Evolutionary conservation across 2,797 vertebrate genomes (phyloP).

Genomic region (Melanotaenia boesemani): DNA sequence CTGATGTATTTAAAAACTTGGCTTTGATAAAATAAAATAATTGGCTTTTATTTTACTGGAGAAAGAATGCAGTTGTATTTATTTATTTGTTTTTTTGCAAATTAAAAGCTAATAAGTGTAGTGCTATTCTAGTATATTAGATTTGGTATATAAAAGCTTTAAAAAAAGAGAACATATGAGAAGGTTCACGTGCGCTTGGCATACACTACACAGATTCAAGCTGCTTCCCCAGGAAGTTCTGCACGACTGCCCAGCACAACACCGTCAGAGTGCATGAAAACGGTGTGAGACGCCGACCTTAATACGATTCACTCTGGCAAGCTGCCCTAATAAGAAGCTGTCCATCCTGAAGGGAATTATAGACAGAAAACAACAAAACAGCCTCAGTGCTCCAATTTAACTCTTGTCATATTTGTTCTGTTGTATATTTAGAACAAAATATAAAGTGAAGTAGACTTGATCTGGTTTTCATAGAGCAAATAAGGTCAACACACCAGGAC

Average conservation of each 20-base stretch:
- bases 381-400: conserved; percentile 20
- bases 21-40: too few species aligned
- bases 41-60: too few species aligned
- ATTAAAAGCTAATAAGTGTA: not conserved
- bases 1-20: too few species aligned
- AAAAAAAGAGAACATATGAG: conserved; percentile 26
- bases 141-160: conserved; percentile 21
- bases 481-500: conserved; percentile 39
- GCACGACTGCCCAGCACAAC: conserved; percentile 61
- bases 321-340: conserved; percentile 66
- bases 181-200: conserved; percentile 47
- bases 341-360: conserved; percentile 51
- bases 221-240: conserved; percentile 63
- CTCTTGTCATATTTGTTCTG: conserved; percentile 11
- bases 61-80: too few species aligned
- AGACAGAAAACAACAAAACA: conserved; percentile 52
- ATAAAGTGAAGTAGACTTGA: conserved; percentile 13
- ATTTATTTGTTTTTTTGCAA: not conserved
- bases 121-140: not conserved
- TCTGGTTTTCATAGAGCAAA: conserved; percentile 14
- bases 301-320: conserved; percentile 65
- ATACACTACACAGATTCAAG: conserved; percentile 50
- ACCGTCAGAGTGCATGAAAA: conserved; percentile 66
- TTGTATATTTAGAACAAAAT: conserved; percentile 44
- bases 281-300: conserved; percentile 58